Base-by-base conservation (phyloP, 2,113 vertebrate genomes). In the Melozone crissalis region DNA sequence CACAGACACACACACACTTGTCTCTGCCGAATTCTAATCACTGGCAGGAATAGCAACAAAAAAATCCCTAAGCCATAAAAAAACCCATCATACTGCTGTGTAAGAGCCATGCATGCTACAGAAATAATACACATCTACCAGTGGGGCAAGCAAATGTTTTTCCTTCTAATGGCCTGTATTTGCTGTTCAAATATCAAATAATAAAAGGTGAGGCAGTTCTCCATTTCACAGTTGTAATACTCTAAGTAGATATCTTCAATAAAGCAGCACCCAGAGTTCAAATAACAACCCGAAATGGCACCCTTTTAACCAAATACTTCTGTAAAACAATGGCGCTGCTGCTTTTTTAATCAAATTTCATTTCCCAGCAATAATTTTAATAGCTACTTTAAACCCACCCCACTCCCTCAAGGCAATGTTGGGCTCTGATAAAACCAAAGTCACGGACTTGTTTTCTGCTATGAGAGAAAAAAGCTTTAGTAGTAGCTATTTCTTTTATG, bases 321-420 rank as follows among this genome's bases (percentile, higher is more conserved):
- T 57, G 30, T 37, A 67, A 92, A 89, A 71, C 68, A 63, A 52
- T 6, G 30, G 27, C 44, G 49, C 51, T 66, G 58, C 81, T 77
- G 35, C 10, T 62, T 84, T 93, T 80, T 85, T 35, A 84, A 94
- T 87, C 92, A 95, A 91, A 91, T 87, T 85, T 89, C 52, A 68
- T 85, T 94, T 80, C 72, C n/a, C 35, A 62, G 47, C 77, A 77
- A 72, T 94, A 85, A 92, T 83, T 94, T 96, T 86, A 93, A 96
- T 57, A 80, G 61, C 62, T 66, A 31, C 59, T 91, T 93, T 61
- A 95, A 89, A 62, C 44, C 35, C 52, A 74, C 21, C 55, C 55
- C 47, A 62, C 30, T 85, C 44, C 71, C 87, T 87, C 46, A 87
- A 80, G 89, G 91, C 54, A 62, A 55, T 33, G 51, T 43, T 68